Percentiles rank a stretch among this genome's conserved stretches.
Evolutionary conservation across 2,113 vertebrate genomes (phyloP).

Genomic region (Engraulis encrasicolus): DNA sequence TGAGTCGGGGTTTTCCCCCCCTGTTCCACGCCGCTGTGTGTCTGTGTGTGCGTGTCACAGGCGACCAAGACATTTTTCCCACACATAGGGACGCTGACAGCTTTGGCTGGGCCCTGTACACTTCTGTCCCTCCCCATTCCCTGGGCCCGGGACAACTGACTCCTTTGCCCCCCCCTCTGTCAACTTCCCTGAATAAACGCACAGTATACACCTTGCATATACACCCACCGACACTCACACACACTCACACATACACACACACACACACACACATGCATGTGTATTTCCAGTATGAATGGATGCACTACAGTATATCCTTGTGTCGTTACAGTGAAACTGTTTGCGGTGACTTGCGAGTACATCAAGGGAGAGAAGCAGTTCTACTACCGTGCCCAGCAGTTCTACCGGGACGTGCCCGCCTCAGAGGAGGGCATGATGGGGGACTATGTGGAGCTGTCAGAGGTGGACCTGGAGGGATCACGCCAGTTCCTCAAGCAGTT

Average conservation of each 20-base stretch:
- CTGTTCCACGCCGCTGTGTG: no score
- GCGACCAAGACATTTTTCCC: background rate
- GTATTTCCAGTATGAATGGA: conserved; percentile 26
- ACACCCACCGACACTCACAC: background rate
- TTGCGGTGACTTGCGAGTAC: conserved; percentile 92
- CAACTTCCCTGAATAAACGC: no score
- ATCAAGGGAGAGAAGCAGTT: conserved; percentile 95
- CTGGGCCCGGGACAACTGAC: no score
- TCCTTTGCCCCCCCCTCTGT: no score
- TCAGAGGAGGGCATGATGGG: conserved; percentile 98
- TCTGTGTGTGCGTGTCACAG: background rate
- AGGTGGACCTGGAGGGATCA: conserved; percentile 87
- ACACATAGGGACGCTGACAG: no score
- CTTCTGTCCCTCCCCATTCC: no score
- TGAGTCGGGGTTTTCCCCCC: no score
- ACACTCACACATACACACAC: background rate
- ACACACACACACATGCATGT: background rate
- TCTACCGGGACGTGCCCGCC: conserved; percentile 89
- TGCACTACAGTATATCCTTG: background rate
- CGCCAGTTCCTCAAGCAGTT: conserved; percentile 88
- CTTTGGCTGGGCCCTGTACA: no score
- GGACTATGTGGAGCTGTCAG: conserved; percentile 88
- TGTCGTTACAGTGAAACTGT: conserved; percentile 87
- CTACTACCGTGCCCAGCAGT: conserved; percentile 90
- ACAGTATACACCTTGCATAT: no score